Evolutionary conservation across 1,140 invertebrate genomes (phyloP), one percentile per base, ranked within the genome.

Genomic region (Hycleus phaleratus): DNA sequence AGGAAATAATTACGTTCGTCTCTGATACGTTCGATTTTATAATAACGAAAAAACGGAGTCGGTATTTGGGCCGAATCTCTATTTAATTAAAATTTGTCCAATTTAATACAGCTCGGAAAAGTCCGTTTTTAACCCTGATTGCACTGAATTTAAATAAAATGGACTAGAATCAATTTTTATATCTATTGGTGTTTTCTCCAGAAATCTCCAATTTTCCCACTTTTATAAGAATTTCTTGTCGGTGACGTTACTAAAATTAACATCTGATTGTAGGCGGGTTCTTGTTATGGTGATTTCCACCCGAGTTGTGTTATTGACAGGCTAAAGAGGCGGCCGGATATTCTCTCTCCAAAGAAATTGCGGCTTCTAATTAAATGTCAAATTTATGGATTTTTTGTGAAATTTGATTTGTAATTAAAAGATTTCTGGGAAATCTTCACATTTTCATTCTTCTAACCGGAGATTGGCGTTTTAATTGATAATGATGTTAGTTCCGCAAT

Each of bases 261-360:
- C 61, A 63, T 63, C 54, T 57, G 61, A 63, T 61, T 57, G 26
- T 48, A 26, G 47, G 3, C 60, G 60, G 43, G 38, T 56, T 59
- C 54, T 58, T 38, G 50, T 46, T 52, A 47, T 25, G 56, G 56
- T 46, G 55, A 56, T n/a, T 58, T 59, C 61, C 58, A 60, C 56
- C 56, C 61, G 46, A 48, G 58, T 26, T 43, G 49, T 63, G 62
- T 63, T 63, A 63, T 63, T 56, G 62, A 61, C 62, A 63, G 59
- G 43, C 4, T 32, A 32, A 53, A 45, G 52, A 40, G 48, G 46
- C 10, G 26, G 43, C 42, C 46, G 46, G 49, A 55, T 32, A 18
- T 18, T 18, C 18, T 18, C 18, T 18, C 18, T 18, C 18, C 18
- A 54, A 49, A 49, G 51, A 47, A 48, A 51, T 26, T 26, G 50